Conservation (phyloP, 2,113 vertebrate species). For the Rhodinocichla rosea region DNA sequence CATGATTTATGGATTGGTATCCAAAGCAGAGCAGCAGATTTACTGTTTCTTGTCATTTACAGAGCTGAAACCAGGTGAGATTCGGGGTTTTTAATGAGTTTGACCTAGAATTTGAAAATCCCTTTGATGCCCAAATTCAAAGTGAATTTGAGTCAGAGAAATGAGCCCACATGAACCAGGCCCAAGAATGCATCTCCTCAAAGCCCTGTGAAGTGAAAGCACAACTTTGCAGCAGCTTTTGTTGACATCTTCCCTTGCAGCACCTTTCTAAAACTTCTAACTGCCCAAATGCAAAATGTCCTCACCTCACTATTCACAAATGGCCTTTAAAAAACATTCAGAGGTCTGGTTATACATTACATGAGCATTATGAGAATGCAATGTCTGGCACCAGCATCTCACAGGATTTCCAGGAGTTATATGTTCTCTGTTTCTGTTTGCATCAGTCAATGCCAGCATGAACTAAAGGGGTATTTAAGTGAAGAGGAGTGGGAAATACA, state of each 20-base stretch:
- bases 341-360: neutral
- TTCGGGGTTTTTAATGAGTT: neutral
- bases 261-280: neutral
- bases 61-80: conserved; percentile 33
- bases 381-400: neutral
- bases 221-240: neutral
- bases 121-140: conserved; percentile 44
- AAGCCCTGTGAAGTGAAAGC: neutral
- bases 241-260: neutral
- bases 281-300: neutral
- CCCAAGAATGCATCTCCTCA: conserved; percentile 4
- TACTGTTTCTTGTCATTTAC: neutral
- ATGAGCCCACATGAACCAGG: neutral
- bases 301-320: neutral
- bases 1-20: neutral
- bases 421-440: neutral
- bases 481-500: neutral
- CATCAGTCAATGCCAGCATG: neutral
- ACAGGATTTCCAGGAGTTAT: neutral
- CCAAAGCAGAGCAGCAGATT: neutral
- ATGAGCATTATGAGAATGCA: neutral
- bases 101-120: conserved; percentile 10
- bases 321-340: neutral
- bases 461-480: neutral
- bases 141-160: neutral